Evolutionary conservation across 2,797 vertebrate species (phyloP).

Genomic region (Gadopsis marmoratus): DNA sequence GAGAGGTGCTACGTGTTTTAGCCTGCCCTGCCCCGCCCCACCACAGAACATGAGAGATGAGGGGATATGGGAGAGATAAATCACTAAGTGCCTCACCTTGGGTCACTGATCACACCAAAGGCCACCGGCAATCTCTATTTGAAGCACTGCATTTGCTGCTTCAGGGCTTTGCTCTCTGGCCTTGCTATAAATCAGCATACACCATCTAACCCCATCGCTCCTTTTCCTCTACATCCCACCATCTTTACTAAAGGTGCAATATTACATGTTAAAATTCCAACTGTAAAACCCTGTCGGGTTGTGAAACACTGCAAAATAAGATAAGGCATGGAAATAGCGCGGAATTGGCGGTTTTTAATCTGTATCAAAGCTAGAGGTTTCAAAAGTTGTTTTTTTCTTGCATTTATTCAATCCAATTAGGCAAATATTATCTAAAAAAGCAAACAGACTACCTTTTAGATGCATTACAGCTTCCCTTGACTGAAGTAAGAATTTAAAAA

Average conservation of each 20-base stretch:
- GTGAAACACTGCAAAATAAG: constrained; percentile 5
- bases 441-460: neutral
- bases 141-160: constrained; percentile 88
- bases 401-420: neutral
- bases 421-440: constrained; percentile 17
- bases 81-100: constrained; percentile 89
- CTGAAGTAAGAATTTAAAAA: constrained; percentile 9
- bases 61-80: constrained; percentile 87
- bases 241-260: constrained; percentile 50
- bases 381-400: neutral
- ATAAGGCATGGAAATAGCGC: neutral
- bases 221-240: constrained; percentile 50
- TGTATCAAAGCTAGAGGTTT: neutral
- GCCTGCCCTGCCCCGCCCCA: constrained; percentile 65
- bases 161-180: constrained; percentile 87
- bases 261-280: constrained; percentile 45
- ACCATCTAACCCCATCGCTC: constrained; percentile 68
- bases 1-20: constrained; percentile 66
- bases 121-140: constrained; percentile 89
- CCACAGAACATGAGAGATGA: constrained; percentile 80
- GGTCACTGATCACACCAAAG: constrained; percentile 88
- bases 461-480: neutral
- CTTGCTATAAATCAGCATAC: constrained; percentile 89
- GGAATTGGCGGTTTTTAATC: neutral
- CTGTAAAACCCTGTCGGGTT: constrained; percentile 14